Conservation (phyloP, 2,797 vertebrate genomes). For the Eulemur albifrons region DNA sequence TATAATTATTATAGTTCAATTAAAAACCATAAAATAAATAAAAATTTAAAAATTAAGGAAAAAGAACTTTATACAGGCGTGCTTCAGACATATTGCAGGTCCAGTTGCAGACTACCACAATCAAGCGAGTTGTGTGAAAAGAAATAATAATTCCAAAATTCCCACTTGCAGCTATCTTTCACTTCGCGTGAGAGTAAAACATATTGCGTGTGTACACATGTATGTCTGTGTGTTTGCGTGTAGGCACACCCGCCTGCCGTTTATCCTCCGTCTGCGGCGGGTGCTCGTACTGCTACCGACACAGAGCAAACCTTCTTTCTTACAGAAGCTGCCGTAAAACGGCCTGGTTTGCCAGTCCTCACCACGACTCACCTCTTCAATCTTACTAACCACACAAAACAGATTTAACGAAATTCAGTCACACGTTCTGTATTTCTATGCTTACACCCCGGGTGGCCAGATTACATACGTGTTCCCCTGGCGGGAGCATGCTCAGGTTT, state of each 20-base stretch:
- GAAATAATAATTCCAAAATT: not conserved
- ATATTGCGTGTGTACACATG: not conserved
- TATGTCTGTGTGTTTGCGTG: not conserved
- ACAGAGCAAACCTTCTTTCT: not conserved
- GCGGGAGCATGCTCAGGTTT: not conserved
- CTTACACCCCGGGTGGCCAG: not conserved
- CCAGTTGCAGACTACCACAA: too few relatives aligned
- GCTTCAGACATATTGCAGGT: not conserved
- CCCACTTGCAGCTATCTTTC: not conserved
- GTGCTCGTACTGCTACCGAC: not conserved
- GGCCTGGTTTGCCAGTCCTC: not conserved
- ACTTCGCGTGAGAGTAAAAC: not conserved
- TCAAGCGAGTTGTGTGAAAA: not conserved
- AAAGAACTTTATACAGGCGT: not conserved
- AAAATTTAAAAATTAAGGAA: not conserved
- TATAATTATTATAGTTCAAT: not conserved
- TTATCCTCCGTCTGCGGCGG: not conserved
- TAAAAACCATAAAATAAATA: not conserved
- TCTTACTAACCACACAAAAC: not conserved
- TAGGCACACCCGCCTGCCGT: accelerated
- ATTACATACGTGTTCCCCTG: not conserved
- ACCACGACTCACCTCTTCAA: too few relatives aligned
- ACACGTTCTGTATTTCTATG: not conserved
- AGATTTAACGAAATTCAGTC: not conserved
- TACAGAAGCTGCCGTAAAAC: too few relatives aligned